Evolutionary conservation across 2,888 invertebrate genomes (phyloP), one percentile per base, ranked within the genome.

Genomic region (Yponomeuta plumbellus): DNA sequence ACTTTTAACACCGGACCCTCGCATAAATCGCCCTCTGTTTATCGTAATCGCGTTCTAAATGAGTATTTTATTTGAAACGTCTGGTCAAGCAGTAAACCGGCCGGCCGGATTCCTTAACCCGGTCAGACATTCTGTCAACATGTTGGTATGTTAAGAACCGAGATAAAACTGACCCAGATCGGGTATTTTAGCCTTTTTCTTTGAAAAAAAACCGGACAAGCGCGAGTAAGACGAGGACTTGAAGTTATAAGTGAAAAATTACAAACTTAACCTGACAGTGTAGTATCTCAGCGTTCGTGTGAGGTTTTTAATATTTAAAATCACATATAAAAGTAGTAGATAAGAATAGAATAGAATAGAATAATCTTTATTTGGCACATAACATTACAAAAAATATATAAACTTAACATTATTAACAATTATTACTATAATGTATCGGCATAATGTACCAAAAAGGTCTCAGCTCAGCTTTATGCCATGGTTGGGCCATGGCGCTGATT

Each of bases 11-110:
- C 44, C 44, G 17, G 44, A 17, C 44, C 44, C 44, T 17, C 44
- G 44, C 44, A 52, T 52, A 81, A 79, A 82, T 80, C 74, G 71
- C 73, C 17, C 26, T 11, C 20, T 22, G 68, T 67, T 77, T 75
- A 77, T 77, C 76, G 72, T 77, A 75, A 79, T 76, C 67, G 73
- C 74, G 64, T 17, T 52, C 61, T 62, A 67, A 80, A 80, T 72
- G 78, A 74, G 70, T 67, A 69, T 76, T 76, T 79, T 77, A 77
- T 78, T 78, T 76, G 69, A 73, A 76, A 79, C 70, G 68, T 69
- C 66, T 67, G 70, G 68, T 73, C 70, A 3, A 17, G 44, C 44
- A 13, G 44, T 52, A 52, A 52, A 52, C 17, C 3, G 44, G 44
- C 17, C 44, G 44, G 17, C 44, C 44, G 44, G 17, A 52, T 52